A percentile compares a stretch with the other conserved stretches of the same genome.
These are phyloP conservation scores for Dolomedes plantarius DNA, from an alignment of 2,888 invertebrate genomes.

Conservation along the genomic window DNA sequence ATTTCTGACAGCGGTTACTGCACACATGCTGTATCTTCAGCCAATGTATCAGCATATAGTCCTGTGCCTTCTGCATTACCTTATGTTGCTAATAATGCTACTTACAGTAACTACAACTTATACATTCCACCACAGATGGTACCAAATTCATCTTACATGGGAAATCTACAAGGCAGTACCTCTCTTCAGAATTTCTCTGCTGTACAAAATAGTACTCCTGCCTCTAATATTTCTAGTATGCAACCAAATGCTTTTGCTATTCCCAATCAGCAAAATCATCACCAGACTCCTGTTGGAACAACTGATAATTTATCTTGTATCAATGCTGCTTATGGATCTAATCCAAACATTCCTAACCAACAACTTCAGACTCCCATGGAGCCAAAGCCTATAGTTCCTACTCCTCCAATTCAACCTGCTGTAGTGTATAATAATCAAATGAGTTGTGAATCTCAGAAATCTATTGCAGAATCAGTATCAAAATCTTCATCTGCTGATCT, in stretches of 20 bases:
- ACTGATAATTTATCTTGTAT: neutral
- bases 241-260: neutral
- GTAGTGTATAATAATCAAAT: neutral
- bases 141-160: neutral
- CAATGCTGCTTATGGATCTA: conserved; percentile 18
- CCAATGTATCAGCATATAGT: neutral
- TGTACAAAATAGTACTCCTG: neutral
- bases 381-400: neutral
- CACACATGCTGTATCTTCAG: neutral
- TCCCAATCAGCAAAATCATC: neutral
- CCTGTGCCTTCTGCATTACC: neutral
- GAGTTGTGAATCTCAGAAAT: neutral
- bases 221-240: neutral
- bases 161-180: neutral
- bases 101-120: neutral
- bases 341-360: conserved; percentile 6
- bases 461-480: neutral
- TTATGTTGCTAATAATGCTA: conserved; percentile 4
- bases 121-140: neutral
- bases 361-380: conserved; percentile 21
- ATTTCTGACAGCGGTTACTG: neutral
- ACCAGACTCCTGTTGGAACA: neutral
- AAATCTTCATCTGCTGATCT: neutral
- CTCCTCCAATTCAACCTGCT: neutral
- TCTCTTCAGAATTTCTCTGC: conserved; percentile 7